Percentiles rank a stretch among this genome's conserved stretches.
Evolutionary conservation across 2,888 invertebrate genomes (phyloP).

Genomic region (Pollenia angustigena): DNA sequence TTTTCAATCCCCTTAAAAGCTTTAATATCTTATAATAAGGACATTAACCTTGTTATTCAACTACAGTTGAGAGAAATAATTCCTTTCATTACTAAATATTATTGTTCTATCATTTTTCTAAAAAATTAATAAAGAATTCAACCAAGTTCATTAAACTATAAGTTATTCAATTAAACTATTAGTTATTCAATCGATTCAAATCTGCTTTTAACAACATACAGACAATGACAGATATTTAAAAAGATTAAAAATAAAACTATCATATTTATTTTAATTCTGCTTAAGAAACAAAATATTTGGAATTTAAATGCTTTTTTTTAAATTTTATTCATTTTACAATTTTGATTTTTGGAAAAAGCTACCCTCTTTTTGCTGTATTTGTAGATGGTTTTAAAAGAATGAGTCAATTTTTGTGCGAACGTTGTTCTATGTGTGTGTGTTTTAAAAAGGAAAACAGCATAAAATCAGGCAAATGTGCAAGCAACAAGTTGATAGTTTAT

Average conservation of each 20-base stretch:
- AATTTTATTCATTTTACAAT: neutral
- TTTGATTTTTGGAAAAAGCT: neutral
- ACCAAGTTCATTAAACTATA: neutral
- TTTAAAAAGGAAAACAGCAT: neutral
- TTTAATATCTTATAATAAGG: conserved; percentile 28
- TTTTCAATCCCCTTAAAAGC: conserved; percentile 10
- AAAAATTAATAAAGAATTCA: neutral
- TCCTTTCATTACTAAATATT: neutral
- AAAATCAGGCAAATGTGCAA: conserved; percentile 10
- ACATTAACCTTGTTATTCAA: conserved; percentile 34
- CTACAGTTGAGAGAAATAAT: neutral
- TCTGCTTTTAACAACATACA: too few relatives aligned
- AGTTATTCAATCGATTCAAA: too few relatives aligned
- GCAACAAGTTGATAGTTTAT: conserved; percentile 66
- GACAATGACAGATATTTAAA: too few relatives aligned
- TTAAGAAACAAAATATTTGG: too few relatives aligned
- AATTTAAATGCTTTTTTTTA: neutral
- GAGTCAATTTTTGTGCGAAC: neutral
- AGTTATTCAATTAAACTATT: neutral
- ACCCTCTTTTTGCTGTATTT: neutral
- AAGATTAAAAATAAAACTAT: too few relatives aligned
- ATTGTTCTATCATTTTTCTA: neutral
- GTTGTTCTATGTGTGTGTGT: neutral
- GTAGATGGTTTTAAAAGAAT: neutral
- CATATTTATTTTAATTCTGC: too few relatives aligned